phyloP scores from a whole-genome alignment of 2,888 invertebrate genomes.

The Limnephilus lunatus region DNA sequence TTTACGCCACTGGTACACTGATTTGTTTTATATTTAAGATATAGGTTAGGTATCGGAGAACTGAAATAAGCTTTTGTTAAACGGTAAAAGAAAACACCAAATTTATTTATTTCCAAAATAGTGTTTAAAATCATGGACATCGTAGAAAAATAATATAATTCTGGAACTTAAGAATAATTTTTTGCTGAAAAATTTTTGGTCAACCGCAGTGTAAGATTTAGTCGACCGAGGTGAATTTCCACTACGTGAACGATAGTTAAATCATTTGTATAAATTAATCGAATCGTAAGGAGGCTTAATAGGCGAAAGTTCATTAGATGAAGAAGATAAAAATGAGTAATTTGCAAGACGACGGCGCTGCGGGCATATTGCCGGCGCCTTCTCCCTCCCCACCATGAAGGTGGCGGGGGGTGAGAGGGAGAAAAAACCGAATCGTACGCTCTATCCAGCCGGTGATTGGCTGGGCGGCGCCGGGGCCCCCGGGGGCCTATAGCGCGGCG shows the following conservation, averaged over 20 bases:
- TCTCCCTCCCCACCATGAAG: constrained; percentile 22
- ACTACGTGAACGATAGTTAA: constrained; percentile 38
- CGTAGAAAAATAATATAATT: neutral
- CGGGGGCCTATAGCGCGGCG: constrained; percentile 81
- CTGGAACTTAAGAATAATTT: neutral
- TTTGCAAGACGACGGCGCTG: constrained; percentile 53
- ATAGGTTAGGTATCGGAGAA: neutral
- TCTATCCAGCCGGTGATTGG: constrained; percentile 79
- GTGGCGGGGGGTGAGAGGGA: neutral
- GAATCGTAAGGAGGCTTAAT: constrained; percentile 41
- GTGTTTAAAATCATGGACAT: neutral
- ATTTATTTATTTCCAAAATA: neutral
- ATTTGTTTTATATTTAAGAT: too few relatives aligned
- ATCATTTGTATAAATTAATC: constrained; percentile 25
- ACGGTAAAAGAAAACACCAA: neutral
- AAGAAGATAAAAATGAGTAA: constrained; percentile 57
- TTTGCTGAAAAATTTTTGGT: neutral
- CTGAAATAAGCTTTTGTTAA: neutral
- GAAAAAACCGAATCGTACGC: constrained; percentile 79
- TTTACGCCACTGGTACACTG: too few relatives aligned
- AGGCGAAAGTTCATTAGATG: constrained; percentile 58
- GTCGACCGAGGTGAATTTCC: neutral
- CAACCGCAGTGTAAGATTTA: neutral
- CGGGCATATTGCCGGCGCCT: constrained; percentile 50
- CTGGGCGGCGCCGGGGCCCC: constrained; percentile 81